Evolutionary conservation across 1,140 invertebrate genomes (phyloP), one percentile per base, ranked within the genome.

Genomic region (Sarcophaga bullata): DNA sequence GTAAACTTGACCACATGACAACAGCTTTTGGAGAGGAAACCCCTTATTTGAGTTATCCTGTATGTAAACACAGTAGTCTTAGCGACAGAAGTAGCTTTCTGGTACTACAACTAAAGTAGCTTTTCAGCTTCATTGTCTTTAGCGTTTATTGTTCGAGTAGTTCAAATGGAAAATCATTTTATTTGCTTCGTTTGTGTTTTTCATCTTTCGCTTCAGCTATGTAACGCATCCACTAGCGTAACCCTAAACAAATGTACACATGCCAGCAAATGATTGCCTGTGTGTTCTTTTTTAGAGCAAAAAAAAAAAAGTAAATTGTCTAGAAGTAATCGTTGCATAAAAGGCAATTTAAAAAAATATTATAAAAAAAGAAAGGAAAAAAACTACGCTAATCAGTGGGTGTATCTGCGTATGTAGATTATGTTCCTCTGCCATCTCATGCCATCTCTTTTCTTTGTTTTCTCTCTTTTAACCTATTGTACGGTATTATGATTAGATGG

Each of bases 241-340:
- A 68, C 6, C 9, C 52, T 37, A 10, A 58, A 58, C 52, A 58
- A 58, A 58, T 58, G 52, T 4, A 58, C 11, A 58, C 11, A 58
- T 37, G 25, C 25, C 25, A 37, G 25, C 25, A 37, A 37, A 37
- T 37, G 25, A 37, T 37, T 37, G 1, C 25, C 4, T 37, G 1
- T 37, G 1, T 37, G 25, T 37, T 37, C 1, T 37, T 37, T 37
- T 37, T 37, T 37, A 58, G 6, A 11, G 52, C 11, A 58, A 4
- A 11, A 54, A 54, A 54, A 15, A 15, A 54, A 58, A 58, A 68
- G 8, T 68, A 68, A 68, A 68, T 68, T 68, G 58, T 68, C 58
- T 68, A 68, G 58, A 68, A 68, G 58, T 68, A 68, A 68, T 68
- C 58, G 58, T 68, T 68, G 58, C 58, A 68, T 68, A 68, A 68